Evolutionary conservation across 2,888 invertebrate genomes (phyloP).

Genomic region (Volucella inflata): DNA sequence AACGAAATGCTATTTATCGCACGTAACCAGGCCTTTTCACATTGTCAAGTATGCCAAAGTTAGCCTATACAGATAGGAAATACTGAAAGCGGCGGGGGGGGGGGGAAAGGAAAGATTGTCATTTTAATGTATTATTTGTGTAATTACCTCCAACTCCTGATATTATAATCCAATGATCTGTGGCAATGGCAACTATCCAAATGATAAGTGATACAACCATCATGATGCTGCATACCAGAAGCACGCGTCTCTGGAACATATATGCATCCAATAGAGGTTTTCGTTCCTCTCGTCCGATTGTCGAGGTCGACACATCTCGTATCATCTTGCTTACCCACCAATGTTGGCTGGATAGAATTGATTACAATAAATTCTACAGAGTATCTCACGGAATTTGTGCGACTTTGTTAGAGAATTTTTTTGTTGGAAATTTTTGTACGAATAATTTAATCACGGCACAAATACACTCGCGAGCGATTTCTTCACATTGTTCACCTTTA

Average conservation of each 20-base stretch:
- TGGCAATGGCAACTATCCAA: constrained; percentile 90
- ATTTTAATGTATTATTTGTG: constrained; percentile 6
- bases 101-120: neutral
- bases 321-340: constrained; percentile 77
- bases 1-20: neutral
- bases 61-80: neutral
- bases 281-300: constrained; percentile 86
- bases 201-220: constrained; percentile 88
- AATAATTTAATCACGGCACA: neutral
- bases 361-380: no score
- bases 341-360: no score
- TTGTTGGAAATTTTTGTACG: constrained; percentile 9
- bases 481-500: constrained; percentile 60
- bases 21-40: neutral
- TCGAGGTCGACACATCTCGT: constrained; percentile 86
- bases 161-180: constrained; percentile 89
- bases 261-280: constrained; percentile 86
- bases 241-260: constrained; percentile 89
- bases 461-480: constrained; percentile 10
- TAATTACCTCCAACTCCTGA: constrained; percentile 81
- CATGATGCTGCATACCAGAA: constrained; percentile 88
- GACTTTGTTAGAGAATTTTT: neutral
- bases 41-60: constrained; percentile 51
- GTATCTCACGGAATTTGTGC: neutral
- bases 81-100: no score